These are phyloP conservation scores for Falco novaeseelandiae DNA, from an alignment of 2,797 vertebrate genomes.

Conservation along the genomic window DNA sequence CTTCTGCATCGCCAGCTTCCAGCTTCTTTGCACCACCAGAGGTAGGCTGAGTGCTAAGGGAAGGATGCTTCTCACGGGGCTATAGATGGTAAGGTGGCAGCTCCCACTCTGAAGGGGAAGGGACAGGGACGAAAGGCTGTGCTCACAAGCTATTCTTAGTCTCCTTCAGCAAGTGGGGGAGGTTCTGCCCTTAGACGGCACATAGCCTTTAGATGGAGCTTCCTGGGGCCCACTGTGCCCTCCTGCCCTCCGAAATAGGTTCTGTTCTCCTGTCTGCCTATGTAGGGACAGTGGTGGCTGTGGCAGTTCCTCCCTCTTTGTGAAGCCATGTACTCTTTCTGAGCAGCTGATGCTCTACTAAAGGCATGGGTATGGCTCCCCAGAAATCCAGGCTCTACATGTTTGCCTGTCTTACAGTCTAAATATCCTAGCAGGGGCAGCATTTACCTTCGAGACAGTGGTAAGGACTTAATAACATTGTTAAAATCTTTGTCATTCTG, in stretches of 20 bases:
- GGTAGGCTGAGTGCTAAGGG: background rate
- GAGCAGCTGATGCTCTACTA: background rate
- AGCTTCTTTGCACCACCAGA: background rate
- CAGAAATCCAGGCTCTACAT: background rate
- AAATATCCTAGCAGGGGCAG: background rate
- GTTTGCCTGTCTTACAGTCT: background rate
- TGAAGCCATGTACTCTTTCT: background rate
- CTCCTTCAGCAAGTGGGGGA: background rate
- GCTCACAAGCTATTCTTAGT: background rate
- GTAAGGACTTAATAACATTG: background rate
- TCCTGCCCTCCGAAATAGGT: background rate
- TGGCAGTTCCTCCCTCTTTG: background rate
- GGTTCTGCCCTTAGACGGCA: background rate
- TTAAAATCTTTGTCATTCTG: background rate
- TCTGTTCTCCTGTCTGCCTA: background rate
- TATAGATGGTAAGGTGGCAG: background rate
- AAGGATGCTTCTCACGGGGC: background rate
- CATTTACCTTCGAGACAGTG: background rate
- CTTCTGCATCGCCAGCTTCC: background rate
- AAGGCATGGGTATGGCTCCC: background rate
- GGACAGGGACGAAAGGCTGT: background rate
- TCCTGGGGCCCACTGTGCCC: background rate
- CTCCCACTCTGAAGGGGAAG: background rate
- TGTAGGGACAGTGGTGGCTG: accelerated
- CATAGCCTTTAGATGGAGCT: background rate